phyloP scores from a whole-genome alignment of 2,113 vertebrate species.

The Oenanthe melanoleuca region DNA sequence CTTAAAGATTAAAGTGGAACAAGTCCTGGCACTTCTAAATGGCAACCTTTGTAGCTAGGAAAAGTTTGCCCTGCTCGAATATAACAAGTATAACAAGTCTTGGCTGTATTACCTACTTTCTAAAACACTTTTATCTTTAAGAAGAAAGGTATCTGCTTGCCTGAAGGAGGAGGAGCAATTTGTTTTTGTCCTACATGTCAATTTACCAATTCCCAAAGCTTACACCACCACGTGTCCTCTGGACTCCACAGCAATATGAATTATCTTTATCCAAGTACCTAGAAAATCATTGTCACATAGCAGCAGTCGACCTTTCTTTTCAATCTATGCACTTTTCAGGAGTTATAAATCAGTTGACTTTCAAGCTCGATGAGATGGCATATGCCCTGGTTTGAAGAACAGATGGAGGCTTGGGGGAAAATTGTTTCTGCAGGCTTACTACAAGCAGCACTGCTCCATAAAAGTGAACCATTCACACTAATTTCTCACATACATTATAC shows the following conservation, averaged over 20 bases:
- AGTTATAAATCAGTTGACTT: conserved; percentile 83
- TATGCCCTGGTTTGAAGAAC: conserved; percentile 84
- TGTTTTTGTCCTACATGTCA: conserved; percentile 48
- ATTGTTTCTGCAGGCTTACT: conserved; percentile 82
- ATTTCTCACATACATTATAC: conserved; percentile 84
- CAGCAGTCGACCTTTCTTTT: conserved; percentile 75
- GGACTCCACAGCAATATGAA: conserved; percentile 60
- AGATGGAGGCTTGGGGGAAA: conserved; percentile 84
- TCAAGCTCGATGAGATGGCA: conserved; percentile 80
- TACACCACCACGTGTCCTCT: conserved; percentile 45
- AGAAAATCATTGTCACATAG: conserved; percentile 77
- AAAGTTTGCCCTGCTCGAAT: not conserved
- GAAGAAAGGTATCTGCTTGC: not conserved
- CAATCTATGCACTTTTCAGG: conserved; percentile 75
- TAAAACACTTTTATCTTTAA: not conserved
- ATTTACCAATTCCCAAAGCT: conserved; percentile 41
- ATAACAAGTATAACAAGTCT: not conserved
- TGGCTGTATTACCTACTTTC: not conserved
- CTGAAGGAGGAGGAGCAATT: conserved; percentile 16
- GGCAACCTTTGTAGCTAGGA: not conserved
- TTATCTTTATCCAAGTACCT: conserved; percentile 72
- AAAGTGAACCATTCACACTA: conserved; percentile 78
- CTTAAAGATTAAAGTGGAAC: conserved; percentile 47
- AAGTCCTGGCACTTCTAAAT: not conserved
- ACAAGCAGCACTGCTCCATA: conserved; percentile 78